Percentiles rank a stretch among this genome's conserved stretches.
Evolutionary conservation across 2,113 vertebrate species (phyloP).

Genomic region (Paraplagusia blochii): DNA sequence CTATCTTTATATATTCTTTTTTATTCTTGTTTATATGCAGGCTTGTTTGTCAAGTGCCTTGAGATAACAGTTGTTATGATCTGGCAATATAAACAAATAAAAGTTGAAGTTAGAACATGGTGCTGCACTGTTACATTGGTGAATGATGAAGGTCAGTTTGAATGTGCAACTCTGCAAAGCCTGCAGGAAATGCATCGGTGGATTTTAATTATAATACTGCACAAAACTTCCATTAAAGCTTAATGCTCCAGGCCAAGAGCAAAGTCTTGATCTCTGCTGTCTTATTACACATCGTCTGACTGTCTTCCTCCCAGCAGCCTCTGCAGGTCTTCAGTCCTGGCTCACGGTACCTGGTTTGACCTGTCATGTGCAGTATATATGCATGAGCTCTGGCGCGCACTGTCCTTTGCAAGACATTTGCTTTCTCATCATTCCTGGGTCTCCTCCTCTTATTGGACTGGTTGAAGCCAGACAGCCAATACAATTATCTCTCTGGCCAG

Average conservation of each 20-base stretch:
- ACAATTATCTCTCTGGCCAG: no score
- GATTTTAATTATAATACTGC: slow-evolving; percentile 2
- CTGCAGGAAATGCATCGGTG: slow-evolving; percentile 50
- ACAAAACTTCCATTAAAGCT: slow-evolving; percentile 31
- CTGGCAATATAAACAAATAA: no score
- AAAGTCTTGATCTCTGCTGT: background rate
- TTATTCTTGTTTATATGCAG: no score
- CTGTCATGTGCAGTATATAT: background rate
- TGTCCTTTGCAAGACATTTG: no score
- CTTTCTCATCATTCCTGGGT: background rate
- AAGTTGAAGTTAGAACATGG: no score
- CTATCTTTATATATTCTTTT: no score
- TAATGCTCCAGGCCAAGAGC: slow-evolving; percentile 24
- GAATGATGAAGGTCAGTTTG: slow-evolving; percentile 53
- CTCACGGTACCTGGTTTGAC: slow-evolving; percentile 17
- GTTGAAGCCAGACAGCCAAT: no score
- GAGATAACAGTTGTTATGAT: no score
- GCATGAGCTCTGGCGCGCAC: no score
- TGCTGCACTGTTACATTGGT: slow-evolving; percentile 40
- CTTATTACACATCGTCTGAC: slow-evolving; percentile 10
- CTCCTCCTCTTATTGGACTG: background rate
- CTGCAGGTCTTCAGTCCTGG: slow-evolving; percentile 10
- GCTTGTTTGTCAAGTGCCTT: no score
- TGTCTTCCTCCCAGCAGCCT: slow-evolving; percentile 12
- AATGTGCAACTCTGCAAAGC: slow-evolving; percentile 46